A percentile compares a stretch with the other conserved stretches of the same genome.
These are phyloP conservation scores for Ataeniobius toweri DNA, from an alignment of 2,797 vertebrate genomes.

Conservation along the genomic window DNA sequence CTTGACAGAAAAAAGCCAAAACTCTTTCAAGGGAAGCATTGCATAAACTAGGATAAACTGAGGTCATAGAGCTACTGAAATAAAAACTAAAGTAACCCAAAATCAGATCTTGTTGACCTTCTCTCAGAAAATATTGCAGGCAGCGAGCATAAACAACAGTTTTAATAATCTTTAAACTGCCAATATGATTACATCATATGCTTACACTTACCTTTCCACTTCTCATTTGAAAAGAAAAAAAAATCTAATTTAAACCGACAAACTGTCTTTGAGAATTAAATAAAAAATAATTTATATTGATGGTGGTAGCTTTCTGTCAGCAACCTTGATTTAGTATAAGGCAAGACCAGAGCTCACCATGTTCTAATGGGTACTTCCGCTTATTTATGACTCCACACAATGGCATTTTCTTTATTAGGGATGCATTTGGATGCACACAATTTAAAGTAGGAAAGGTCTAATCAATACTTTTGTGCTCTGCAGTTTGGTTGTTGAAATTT, in stretches of 20 bases:
- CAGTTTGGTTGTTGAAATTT: neutral
- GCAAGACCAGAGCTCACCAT: slow-evolving; percentile 8
- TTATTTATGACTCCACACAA: slow-evolving; percentile 17
- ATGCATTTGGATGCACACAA: neutral
- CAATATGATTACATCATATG: neutral
- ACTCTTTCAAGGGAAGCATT: neutral
- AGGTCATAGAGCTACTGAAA: neutral
- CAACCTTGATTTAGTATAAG: slow-evolving; percentile 20
- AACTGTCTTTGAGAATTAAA: neutral
- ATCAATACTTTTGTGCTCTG: slow-evolving; percentile 21
- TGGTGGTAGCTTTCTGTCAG: slow-evolving; percentile 11
- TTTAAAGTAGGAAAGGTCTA: neutral
- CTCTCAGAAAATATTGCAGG: neutral
- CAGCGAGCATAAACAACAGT: neutral
- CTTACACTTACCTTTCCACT: neutral
- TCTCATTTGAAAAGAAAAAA: neutral
- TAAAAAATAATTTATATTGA: neutral
- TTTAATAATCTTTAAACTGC: neutral
- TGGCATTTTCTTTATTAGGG: slow-evolving; percentile 12
- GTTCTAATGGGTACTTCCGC: slow-evolving; percentile 18
- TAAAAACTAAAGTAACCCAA: neutral
- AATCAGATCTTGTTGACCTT: neutral
- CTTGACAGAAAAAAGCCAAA: neutral
- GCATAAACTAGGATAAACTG: neutral
- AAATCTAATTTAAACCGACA: neutral